phyloP scores from a whole-genome alignment of 2,888 invertebrate species.

The Drosophila phalerata region DNA sequence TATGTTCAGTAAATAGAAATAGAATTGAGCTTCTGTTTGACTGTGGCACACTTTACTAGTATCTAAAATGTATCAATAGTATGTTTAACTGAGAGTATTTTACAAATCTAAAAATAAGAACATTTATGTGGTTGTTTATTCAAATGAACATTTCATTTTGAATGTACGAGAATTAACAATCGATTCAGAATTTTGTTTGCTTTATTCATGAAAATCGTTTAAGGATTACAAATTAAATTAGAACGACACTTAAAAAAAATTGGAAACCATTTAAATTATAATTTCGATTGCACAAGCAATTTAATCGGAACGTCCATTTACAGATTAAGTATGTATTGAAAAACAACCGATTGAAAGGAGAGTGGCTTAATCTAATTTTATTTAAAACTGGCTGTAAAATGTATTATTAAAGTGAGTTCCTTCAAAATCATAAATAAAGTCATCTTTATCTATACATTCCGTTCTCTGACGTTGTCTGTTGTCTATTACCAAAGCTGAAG shows the following conservation, averaged over 20 bases:
- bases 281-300: background rate
- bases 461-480: background rate
- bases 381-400: too few relatives aligned
- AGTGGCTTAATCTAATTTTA: too few relatives aligned
- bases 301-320: background rate
- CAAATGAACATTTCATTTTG: background rate
- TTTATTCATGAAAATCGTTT: background rate
- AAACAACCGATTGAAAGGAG: background rate
- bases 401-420: too few relatives aligned
- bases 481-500: background rate
- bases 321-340: background rate
- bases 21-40: slow-evolving; percentile 2
- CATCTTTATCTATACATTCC: background rate
- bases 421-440: background rate
- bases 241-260: background rate
- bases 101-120: background rate
- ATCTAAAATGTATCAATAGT: slow-evolving; percentile 4
- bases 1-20: slow-evolving; percentile 17
- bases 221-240: background rate
- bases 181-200: background rate
- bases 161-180: background rate
- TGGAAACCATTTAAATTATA: background rate
- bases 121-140: background rate
- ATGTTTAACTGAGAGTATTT: background rate
- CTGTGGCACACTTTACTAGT: background rate